Evolutionary conservation across 1,140 invertebrate species (phyloP).

Genomic region (Papilio glaucus): DNA sequence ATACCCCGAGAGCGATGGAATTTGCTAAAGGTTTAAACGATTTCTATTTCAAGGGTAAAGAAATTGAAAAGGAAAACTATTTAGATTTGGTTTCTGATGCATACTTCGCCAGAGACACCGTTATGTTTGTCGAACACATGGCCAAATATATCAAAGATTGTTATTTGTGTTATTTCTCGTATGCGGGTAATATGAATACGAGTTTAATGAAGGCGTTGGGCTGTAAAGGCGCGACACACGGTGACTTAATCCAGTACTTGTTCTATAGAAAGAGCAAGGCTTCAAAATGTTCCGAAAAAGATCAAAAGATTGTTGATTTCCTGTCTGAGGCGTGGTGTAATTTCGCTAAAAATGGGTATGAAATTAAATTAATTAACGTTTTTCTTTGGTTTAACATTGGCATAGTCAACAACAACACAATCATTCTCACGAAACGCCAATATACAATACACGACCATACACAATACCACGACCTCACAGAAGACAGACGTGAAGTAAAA

Average conservation of each 20-base stretch:
- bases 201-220: slow-evolving; percentile 59
- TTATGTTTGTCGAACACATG: slow-evolving; percentile 69
- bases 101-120: slow-evolving; percentile 75
- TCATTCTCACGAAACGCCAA: too few relatives aligned
- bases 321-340: slow-evolving; percentile 87
- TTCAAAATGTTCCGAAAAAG: slow-evolving; percentile 57
- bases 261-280: slow-evolving; percentile 81
- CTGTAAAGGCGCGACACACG: slow-evolving; percentile 84
- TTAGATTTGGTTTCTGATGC: slow-evolving; percentile 74
- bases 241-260: slow-evolving; percentile 86
- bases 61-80: slow-evolving; percentile 59
- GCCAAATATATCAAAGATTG: slow-evolving; percentile 53
- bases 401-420: too few relatives aligned
- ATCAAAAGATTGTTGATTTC: slow-evolving; percentile 57
- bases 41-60: slow-evolving; percentile 80
- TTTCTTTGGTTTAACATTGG: slow-evolving; percentile 7
- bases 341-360: slow-evolving; percentile 88
- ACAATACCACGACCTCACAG: too few relatives aligned
- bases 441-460: too few relatives aligned
- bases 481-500: too few relatives aligned
- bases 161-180: slow-evolving; percentile 82
- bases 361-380: slow-evolving; percentile 35
- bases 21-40: slow-evolving; percentile 65
- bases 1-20: slow-evolving; percentile 45
- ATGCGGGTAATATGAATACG: slow-evolving; percentile 68